Conservation (phyloP, 1,140 invertebrate genomes). For the Musca vetustissima region DNA sequence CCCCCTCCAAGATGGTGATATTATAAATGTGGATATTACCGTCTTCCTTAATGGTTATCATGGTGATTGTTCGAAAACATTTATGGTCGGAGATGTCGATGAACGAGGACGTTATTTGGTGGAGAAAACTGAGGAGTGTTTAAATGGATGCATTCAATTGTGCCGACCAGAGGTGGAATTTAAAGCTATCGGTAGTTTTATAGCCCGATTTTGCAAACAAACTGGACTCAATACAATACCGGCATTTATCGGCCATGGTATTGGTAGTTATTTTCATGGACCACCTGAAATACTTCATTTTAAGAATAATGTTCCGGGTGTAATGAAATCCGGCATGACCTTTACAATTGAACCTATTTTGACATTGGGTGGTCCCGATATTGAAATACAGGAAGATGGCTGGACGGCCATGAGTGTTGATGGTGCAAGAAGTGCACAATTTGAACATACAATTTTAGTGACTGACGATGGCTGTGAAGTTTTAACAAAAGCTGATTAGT, state of each 20-base stretch:
- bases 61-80: constrained; percentile 91
- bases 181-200: constrained; percentile 70
- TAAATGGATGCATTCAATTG: constrained; percentile 71
- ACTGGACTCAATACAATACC: constrained; percentile 72
- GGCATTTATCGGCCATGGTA: constrained; percentile 88
- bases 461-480: constrained; percentile 73
- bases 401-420: constrained; percentile 87
- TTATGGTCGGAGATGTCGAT: constrained; percentile 81
- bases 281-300: constrained; percentile 85
- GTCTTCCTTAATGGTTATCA: constrained; percentile 82
- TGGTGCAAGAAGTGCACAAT: constrained; percentile 80
- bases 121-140: constrained; percentile 68
- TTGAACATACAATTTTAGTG: constrained; percentile 89
- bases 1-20: constrained; percentile 80
- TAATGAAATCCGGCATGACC: constrained; percentile 85
- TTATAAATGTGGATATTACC: constrained; percentile 90
- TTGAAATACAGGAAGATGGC: constrained; percentile 77
- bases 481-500: constrained; percentile 60
- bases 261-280: constrained; percentile 90
- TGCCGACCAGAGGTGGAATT: constrained; percentile 78
- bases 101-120: constrained; percentile 70
- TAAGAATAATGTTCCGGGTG: constrained; percentile 67
- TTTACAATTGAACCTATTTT: constrained; percentile 95
- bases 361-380: constrained; percentile 68
- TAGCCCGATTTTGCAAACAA: constrained; percentile 66